These are phyloP conservation scores for Mamestra configurata DNA, from an alignment of 1,140 invertebrate genomes.

Conservation along the genomic window DNA sequence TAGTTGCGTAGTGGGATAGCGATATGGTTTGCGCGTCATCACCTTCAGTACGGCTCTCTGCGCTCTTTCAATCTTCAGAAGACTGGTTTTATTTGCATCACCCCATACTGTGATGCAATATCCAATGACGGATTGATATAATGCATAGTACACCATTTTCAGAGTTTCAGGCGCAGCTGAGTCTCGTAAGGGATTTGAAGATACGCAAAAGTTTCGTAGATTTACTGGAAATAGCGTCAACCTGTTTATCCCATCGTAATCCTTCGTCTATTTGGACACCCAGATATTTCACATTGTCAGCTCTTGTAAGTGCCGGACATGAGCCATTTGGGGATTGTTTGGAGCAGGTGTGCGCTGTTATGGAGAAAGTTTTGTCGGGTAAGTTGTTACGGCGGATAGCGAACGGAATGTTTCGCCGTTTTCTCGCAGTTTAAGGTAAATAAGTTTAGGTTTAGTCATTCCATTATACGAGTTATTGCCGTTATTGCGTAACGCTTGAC, in stretches of 20 bases:
- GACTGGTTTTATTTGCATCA: too few relatives aligned
- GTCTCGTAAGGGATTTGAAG: neutral
- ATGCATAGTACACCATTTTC: too few relatives aligned
- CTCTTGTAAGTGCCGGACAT: neutral
- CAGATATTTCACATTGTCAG: neutral
- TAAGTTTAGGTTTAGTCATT: too few relatives aligned
- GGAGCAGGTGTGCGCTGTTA: neutral
- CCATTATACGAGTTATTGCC: neutral
- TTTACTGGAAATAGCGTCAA: neutral
- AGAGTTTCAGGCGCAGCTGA: neutral
- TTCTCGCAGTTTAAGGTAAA: too few relatives aligned
- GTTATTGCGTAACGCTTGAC: neutral
- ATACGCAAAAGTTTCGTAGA: neutral
- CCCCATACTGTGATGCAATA: too few relatives aligned
- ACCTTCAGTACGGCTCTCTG: neutral
- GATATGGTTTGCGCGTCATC: neutral
- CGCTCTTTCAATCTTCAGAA: too few relatives aligned
- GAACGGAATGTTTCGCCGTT: too few relatives aligned
- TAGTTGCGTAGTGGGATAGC: neutral
- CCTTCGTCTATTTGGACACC: neutral
- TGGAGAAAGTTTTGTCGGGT: neutral
- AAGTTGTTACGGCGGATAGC: too few relatives aligned
- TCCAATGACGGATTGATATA: too few relatives aligned
- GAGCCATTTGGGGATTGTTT: neutral
- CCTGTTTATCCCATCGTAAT: neutral